Conservation (phyloP, 2,113 vertebrate genomes). For the Calonectris borealis region DNA sequence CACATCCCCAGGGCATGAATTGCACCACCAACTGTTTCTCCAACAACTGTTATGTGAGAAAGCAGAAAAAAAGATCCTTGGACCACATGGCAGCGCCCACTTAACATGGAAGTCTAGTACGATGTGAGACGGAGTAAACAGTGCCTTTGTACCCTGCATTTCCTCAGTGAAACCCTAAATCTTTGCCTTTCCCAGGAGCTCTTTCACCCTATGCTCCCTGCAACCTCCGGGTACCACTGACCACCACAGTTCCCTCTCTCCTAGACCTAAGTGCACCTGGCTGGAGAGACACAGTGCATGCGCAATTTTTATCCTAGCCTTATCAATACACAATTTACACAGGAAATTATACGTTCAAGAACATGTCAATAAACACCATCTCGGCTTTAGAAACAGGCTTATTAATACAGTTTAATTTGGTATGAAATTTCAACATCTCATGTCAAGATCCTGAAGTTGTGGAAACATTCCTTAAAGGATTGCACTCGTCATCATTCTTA, state of each 20-base stretch:
- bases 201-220: neutral
- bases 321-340: neutral
- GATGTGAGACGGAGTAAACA: neutral
- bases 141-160: neutral
- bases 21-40: neutral
- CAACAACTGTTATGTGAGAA: neutral
- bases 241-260: neutral
- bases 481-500: neutral
- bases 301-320: neutral
- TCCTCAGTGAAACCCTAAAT: neutral
- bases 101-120: neutral
- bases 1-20: neutral
- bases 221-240: fast-evolving
- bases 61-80: neutral
- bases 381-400: neutral
- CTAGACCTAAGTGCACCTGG: neutral
- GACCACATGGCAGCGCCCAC: neutral
- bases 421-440: neutral
- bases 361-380: neutral
- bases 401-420: neutral
- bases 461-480: neutral
- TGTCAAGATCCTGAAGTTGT: neutral
- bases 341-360: neutral
- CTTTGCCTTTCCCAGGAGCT: neutral
- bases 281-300: neutral